phyloP scores from a whole-genome alignment of 2,113 vertebrate species.

The Helogale parvula region DNA sequence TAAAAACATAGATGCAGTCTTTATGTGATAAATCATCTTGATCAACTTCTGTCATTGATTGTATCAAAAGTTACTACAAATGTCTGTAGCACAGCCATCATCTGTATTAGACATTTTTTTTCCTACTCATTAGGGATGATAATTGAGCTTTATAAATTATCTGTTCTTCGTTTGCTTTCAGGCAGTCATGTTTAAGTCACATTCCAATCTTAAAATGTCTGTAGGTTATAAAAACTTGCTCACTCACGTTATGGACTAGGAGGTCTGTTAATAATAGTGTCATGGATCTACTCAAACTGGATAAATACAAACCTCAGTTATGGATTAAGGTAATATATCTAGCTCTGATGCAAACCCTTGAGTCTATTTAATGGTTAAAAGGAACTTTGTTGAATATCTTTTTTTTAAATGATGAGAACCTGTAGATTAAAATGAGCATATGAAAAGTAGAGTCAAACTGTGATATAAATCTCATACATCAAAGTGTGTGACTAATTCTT shows the following conservation, averaged over 20 bases:
- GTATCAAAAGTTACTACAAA: neutral
- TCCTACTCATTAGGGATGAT: neutral
- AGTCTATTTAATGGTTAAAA: neutral
- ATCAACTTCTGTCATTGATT: slow-evolving; percentile 24
- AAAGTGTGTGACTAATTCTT: neutral
- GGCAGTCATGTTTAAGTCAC: neutral
- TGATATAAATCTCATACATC: neutral
- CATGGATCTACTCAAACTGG: neutral
- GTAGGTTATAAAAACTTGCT: neutral
- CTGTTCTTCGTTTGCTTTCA: neutral
- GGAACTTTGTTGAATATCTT: neutral
- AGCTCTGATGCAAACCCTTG: neutral
- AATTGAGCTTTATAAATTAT: neutral
- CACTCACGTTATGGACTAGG: neutral
- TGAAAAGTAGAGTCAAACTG: neutral
- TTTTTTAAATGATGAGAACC: neutral
- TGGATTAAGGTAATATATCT: neutral
- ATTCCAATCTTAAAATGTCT: neutral
- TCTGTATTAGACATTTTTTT: neutral
- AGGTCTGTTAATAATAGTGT: neutral
- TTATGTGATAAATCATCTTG: neutral
- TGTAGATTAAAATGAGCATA: neutral
- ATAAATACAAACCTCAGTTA: neutral
- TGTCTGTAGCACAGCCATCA: neutral
- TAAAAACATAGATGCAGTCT: neutral